These are phyloP conservation scores for Rhagoletis pomonella DNA, from an alignment of 1,140 invertebrate genomes.

Conservation along the genomic window DNA sequence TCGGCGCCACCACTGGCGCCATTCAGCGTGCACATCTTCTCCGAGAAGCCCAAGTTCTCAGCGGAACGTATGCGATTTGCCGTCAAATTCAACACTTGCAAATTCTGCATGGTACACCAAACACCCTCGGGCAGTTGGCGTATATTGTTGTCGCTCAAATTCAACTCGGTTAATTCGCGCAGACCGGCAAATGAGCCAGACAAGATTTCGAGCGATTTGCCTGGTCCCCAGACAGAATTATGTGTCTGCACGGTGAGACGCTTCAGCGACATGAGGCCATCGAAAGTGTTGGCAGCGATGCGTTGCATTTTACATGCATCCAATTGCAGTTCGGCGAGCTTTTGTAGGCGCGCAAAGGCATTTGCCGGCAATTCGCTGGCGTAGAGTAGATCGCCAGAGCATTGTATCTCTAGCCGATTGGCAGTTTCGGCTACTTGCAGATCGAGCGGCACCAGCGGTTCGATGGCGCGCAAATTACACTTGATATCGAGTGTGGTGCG, in stretches of 20 bases:
- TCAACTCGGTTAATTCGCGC: slow-evolving; percentile 81
- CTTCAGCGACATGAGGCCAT: slow-evolving; percentile 82
- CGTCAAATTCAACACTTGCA: slow-evolving; percentile 85
- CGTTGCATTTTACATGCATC: slow-evolving; percentile 84
- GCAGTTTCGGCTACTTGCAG: slow-evolving; percentile 80
- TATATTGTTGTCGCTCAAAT: slow-evolving; percentile 84
- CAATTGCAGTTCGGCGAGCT: slow-evolving; percentile 81
- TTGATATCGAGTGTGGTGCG: slow-evolving; percentile 75
- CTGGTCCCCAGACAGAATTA: slow-evolving; percentile 81
- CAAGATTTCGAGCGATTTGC: slow-evolving; percentile 79
- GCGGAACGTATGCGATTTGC: slow-evolving; percentile 83
- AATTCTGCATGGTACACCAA: slow-evolving; percentile 83
- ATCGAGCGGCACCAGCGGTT: slow-evolving; percentile 74
- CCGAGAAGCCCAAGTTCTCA: slow-evolving; percentile 80
- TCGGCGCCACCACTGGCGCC: slow-evolving; percentile 75
- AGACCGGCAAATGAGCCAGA: slow-evolving; percentile 80
- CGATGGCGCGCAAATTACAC: slow-evolving; percentile 77
- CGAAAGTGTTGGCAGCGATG: slow-evolving; percentile 82
- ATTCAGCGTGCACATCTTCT: slow-evolving; percentile 71
- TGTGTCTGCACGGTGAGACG: slow-evolving; percentile 81
- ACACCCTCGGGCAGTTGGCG: slow-evolving; percentile 80
- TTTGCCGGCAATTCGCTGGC: slow-evolving; percentile 81
- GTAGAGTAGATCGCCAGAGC: slow-evolving; percentile 79
- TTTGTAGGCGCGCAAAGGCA: slow-evolving; percentile 81
- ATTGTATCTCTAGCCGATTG: slow-evolving; percentile 80